Evolutionary conservation across 2,113 vertebrate species (phyloP), one percentile per base, ranked within the genome.

Genomic region (Callospermophilus lateralis): DNA sequence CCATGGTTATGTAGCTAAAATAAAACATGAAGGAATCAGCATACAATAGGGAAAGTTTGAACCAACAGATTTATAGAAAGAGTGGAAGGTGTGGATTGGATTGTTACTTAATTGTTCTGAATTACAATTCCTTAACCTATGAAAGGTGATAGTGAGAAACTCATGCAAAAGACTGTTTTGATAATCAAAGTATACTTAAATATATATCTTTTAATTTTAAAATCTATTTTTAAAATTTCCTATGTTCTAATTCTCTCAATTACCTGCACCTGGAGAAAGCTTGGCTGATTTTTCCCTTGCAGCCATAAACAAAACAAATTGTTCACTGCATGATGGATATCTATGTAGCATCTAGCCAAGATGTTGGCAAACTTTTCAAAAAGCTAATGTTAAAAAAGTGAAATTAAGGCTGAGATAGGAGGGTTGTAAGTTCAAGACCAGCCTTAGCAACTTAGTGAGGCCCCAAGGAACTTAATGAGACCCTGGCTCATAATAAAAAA

Each of bases 91-190:
- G 2, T 13, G 32, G 24, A 77, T 0, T 79, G 48, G 42, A 6
- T 78, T 81, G 39, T 77, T 70, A 96, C 28, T 86, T 81, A 79
- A 81, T 16, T 93, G 13, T 32, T 88, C 28, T 87, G 72, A 87
- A 87, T 17, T 55, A 8, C 32, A 53, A 48, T 74, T 84, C 16
- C 42, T 87, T 68, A 70, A 39, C 45, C 26, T 61, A 80, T 8
- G 67, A 48, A 85, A 48, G 6, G 37, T 81, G 53, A 72, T 72
- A 58, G 34, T 37, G 48, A 95, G 58, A 16, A 86, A 91, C 11
- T 74, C 39, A 94, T 19, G 4, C 3, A 65, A 94, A 84, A 93
- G 65, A 1, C 42, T 11, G 9, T 65, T 87, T 73, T 90, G 70
- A 93, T 88, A 58, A 72, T 87, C 8, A 90, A 80, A 95, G 24